phyloP scores from a whole-genome alignment of 2,888 invertebrate genomes.

The Allacma fusca region DNA sequence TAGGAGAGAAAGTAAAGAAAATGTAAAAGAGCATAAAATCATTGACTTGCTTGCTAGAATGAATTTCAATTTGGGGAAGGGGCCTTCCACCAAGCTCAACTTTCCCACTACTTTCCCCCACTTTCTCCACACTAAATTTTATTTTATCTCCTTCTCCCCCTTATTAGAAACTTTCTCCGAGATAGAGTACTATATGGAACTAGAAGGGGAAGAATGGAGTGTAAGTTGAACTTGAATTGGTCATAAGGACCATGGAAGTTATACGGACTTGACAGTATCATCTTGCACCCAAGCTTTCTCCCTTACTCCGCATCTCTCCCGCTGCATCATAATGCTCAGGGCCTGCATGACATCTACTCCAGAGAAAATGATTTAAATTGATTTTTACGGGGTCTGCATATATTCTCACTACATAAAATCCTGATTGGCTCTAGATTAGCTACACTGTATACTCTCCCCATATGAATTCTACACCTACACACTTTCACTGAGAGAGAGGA shows the following conservation, averaged over 20 bases:
- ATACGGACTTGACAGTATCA: too few species aligned
- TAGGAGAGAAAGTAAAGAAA: not conserved
- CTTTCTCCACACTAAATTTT: not conserved
- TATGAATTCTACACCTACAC: too few species aligned
- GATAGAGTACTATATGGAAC: too few species aligned
- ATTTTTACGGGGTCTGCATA: not conserved
- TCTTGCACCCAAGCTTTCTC: not conserved
- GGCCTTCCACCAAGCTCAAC: slow-evolving; percentile 21
- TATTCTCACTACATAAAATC: not conserved
- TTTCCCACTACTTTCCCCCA: slow-evolving; percentile 5
- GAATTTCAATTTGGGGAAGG: slow-evolving; percentile 36
- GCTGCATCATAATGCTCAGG: not conserved
- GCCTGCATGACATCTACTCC: not conserved
- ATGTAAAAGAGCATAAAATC: slow-evolving; percentile 32
- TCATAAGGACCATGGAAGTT: not conserved
- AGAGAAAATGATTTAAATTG: not conserved
- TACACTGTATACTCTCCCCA: too few species aligned
- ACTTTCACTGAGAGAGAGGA: too few species aligned
- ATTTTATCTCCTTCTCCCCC: not conserved
- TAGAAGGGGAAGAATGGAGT: too few species aligned
- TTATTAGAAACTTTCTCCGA: too few species aligned
- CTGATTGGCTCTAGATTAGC: too few species aligned
- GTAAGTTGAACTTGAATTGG: slow-evolving; percentile 18
- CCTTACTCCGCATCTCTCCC: not conserved
- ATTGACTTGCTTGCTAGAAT: slow-evolving; percentile 31